A percentile compares a stretch with the other conserved stretches of the same genome.
Evolutionary conservation across 2,113 vertebrate species (phyloP).

Genomic region (Melanostigma gelatinosum): DNA sequence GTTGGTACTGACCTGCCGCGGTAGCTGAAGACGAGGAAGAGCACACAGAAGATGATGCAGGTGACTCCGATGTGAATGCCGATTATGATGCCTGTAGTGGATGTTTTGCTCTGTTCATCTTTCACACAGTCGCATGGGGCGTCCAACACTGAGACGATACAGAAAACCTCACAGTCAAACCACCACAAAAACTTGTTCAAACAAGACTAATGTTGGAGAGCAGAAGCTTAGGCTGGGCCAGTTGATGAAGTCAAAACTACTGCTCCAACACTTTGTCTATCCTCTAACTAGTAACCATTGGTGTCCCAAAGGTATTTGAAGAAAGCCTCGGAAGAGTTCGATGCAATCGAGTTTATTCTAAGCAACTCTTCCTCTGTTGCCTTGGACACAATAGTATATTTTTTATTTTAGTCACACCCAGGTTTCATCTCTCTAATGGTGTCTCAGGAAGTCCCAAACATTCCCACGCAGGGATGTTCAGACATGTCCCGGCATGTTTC

Average conservation of each 20-base stretch:
- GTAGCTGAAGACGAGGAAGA: conserved; percentile 97
- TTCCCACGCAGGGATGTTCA: neutral
- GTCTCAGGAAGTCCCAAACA: too few species aligned
- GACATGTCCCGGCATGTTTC: too few species aligned
- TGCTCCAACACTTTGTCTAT: neutral
- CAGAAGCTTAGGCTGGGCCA: neutral
- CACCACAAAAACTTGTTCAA: neutral
- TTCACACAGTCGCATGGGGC: conserved; percentile 91
- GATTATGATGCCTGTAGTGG: conserved; percentile 92
- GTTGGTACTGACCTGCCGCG: conserved; percentile 87
- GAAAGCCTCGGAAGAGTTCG: too few species aligned
- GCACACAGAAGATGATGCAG: conserved; percentile 96
- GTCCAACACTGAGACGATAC: conserved; percentile 84
- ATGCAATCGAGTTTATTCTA: too few species aligned
- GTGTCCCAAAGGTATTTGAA: too few species aligned
- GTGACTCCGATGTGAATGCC: conserved; percentile 97
- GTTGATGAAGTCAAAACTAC: neutral
- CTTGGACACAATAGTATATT: too few species aligned
- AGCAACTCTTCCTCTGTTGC: neutral
- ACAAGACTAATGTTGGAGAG: neutral
- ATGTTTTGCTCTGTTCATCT: conserved; percentile 91
- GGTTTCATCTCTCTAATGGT: too few species aligned
- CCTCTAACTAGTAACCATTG: too few species aligned
- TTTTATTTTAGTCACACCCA: too few species aligned
- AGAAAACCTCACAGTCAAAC: conserved; percentile 21